Evolutionary conservation across 2,888 invertebrate genomes (phyloP), one percentile per base, ranked within the genome.

Genomic region (Rutpela maculata): DNA sequence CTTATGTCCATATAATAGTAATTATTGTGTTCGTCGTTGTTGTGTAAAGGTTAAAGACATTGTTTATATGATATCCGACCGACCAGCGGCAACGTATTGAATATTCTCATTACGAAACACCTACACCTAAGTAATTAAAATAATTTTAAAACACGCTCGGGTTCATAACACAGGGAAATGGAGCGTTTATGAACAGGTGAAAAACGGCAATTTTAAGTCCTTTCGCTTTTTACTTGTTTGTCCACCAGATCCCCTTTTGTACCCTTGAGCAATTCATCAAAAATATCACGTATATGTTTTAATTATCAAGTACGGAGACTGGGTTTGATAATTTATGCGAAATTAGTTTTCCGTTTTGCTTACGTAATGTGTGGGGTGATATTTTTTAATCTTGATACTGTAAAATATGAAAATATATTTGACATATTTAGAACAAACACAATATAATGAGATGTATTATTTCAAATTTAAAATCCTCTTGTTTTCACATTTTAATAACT

Each of bases 191-290:
- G n/a, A 62, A 26, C 35, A 62, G 62, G 31, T 35, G 62, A n/a
- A 35, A 26, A 62, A 62, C 62, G 35, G 35, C 17, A 62, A 31
- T 35, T 62, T 62, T 35, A 17, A 35, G n/a, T 19, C 19, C 65
- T 65, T 18, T 43, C 65, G 19, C 38, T 65, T 19, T 65, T 43
- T 65, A 18, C 43, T 38, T 38, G 65, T 65, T 38, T 43, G 19
- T 19, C 43, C 43, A 43, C 19, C 7, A 22, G 18, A 19, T 17
- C 35, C 35, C 38, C 63, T 62, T 62, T 62, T 31, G 15, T 43
- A 43, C 43, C 43, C 43, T 18, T 22, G 19, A 19, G 65, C 65
- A 15, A 65, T 43, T 65, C 65, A 43, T 65, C 43, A 65, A 65
- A 65, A 35, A 17, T 17, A 18, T 38, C 38, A 38, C 43, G 43